These are phyloP conservation scores for Pachypeltis micranthus DNA, from an alignment of 1,140 invertebrate species.

Conservation along the genomic window DNA sequence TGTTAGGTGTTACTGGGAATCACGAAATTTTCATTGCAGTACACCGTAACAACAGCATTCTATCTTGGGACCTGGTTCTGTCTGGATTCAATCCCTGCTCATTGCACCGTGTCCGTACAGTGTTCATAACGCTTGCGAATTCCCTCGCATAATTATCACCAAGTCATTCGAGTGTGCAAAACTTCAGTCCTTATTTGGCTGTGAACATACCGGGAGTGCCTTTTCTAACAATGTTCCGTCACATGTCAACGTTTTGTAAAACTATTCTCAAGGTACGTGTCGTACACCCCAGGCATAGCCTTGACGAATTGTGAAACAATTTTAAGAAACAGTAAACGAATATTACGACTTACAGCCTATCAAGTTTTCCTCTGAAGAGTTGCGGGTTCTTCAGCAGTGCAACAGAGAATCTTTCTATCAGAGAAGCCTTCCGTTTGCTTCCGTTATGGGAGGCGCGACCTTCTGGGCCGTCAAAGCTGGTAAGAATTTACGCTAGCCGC, in stretches of 20 bases:
- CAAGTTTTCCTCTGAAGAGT: slow-evolving; percentile 47
- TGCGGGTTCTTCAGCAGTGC: slow-evolving; percentile 52
- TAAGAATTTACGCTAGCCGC: too few relatives aligned
- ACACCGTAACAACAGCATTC: too few relatives aligned
- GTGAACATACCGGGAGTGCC: background rate
- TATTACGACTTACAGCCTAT: slow-evolving; percentile 21
- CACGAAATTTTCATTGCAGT: too few relatives aligned
- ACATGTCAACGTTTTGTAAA: background rate
- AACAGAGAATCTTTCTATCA: slow-evolving; percentile 58
- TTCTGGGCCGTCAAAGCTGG: slow-evolving; percentile 50
- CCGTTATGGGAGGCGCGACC: slow-evolving; percentile 42
- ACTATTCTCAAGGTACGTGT: background rate
- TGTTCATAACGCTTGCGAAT: too few relatives aligned
- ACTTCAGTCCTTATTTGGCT: background rate
- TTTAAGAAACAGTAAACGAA: background rate
- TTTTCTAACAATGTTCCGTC: background rate
- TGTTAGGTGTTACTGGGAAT: too few relatives aligned
- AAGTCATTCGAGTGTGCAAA: too few relatives aligned
- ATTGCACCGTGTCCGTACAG: too few relatives aligned
- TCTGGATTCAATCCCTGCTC: too few relatives aligned
- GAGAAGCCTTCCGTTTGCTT: slow-evolving; percentile 50
- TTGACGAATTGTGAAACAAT: background rate
- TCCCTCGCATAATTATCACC: too few relatives aligned
- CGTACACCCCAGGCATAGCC: background rate
- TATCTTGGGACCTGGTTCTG: too few relatives aligned